These are phyloP conservation scores for Amazona guildingii DNA, from an alignment of 2,113 vertebrate genomes.

Conservation along the genomic window DNA sequence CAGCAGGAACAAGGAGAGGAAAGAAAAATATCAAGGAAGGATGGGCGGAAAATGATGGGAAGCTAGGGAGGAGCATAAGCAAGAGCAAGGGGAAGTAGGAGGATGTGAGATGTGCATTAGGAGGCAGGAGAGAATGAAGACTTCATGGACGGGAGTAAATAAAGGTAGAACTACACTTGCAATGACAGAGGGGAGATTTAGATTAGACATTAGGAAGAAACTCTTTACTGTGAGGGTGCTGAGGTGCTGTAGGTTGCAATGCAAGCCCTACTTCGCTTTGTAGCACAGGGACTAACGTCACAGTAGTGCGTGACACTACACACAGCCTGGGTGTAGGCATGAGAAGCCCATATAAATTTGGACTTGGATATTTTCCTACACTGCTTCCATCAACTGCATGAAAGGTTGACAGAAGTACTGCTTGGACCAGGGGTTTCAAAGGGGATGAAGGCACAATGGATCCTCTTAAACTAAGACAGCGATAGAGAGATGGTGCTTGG, in stretches of 20 bases:
- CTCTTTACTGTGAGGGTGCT: background rate
- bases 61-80: accelerated
- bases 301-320: too few species aligned
- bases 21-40: background rate
- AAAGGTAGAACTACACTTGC: background rate
- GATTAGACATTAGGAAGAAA: background rate
- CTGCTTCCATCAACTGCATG: background rate
- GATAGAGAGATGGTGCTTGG: background rate
- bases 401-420: background rate
- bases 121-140: background rate
- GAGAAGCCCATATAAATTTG: background rate
- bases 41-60: background rate
- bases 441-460: background rate
- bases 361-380: background rate
- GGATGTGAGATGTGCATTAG: background rate
- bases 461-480: background rate
- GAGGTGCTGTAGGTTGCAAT: background rate
- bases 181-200: background rate
- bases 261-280: background rate
- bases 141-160: background rate
- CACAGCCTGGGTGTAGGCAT: background rate
- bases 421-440: background rate
- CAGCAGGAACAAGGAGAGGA: background rate
- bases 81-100: background rate
- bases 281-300: background rate